These are phyloP conservation scores for Osmoderma eremita DNA, from an alignment of 2,888 invertebrate genomes.

Conservation along the genomic window DNA sequence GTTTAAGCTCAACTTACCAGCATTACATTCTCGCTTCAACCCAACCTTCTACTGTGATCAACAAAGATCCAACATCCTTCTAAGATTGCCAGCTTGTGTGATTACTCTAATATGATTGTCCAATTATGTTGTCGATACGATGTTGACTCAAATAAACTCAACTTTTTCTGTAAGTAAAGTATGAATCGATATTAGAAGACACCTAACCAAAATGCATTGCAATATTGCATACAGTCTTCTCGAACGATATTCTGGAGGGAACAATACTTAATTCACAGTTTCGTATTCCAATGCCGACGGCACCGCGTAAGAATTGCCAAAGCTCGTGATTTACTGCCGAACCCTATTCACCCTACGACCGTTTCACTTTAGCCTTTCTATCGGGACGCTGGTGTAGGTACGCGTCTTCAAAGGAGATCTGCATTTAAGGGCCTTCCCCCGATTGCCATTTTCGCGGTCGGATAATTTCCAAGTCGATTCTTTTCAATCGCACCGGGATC, in stretches of 20 bases:
- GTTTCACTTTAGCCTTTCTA: background rate
- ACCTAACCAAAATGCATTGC: too few relatives aligned
- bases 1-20: too few relatives aligned
- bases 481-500: slow-evolving; percentile 31
- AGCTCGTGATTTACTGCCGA: slow-evolving; percentile 15
- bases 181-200: too few relatives aligned
- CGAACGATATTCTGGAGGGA: background rate
- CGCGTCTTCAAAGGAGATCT: slow-evolving; percentile 37
- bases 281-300: background rate
- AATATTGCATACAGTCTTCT: too few relatives aligned
- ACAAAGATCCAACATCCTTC: too few relatives aligned
- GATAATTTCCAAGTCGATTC: slow-evolving; percentile 37
- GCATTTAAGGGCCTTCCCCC: slow-evolving; percentile 40
- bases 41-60: too few relatives aligned
- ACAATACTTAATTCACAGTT: slow-evolving; percentile 15
- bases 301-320: slow-evolving; percentile 14
- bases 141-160: too few relatives aligned
- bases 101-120: too few relatives aligned
- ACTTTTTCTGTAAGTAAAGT: too few relatives aligned
- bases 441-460: slow-evolving; percentile 37
- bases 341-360: slow-evolving; percentile 10
- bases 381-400: slow-evolving; percentile 8
- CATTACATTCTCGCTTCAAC: too few relatives aligned
- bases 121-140: too few relatives aligned
- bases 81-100: too few relatives aligned